A percentile compares a stretch with the other conserved stretches of the same genome.
phyloP scores from a whole-genome alignment of 2,797 vertebrate genomes.

The Onychomys arenicola region DNA sequence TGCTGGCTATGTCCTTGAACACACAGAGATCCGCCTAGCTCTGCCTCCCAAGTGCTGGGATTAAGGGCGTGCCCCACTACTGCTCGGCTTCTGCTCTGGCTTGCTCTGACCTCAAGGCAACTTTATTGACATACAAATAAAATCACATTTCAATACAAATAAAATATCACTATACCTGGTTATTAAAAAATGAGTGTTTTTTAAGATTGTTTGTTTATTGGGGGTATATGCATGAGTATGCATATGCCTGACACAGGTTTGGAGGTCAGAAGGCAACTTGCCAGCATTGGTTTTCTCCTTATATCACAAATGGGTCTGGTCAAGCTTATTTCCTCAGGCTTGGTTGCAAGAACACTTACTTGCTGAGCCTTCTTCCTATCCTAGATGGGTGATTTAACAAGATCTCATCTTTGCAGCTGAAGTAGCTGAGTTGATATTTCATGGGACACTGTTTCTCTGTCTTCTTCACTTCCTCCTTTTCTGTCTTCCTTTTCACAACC shows the following conservation, averaged over 20 bases:
- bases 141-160: no score
- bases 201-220: neutral
- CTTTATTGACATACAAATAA: no score
- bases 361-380: neutral
- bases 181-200: neutral
- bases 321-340: neutral
- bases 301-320: neutral
- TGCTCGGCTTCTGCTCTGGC: no score
- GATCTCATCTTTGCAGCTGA: neutral
- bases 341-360: neutral
- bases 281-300: neutral
- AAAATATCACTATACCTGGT: no score
- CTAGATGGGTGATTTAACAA: neutral
- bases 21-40: no score
- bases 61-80: no score
- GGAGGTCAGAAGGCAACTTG: neutral
- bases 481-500: neutral
- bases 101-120: no score
- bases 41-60: no score
- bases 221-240: no score
- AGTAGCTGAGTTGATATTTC: neutral
- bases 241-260: neutral
- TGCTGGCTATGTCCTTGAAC: no score
- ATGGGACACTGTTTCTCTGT: neutral
- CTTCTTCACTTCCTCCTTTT: neutral